Base-by-base conservation (phyloP, 23 tunicate genomes). In the Botrylloides violaceus region DNA sequence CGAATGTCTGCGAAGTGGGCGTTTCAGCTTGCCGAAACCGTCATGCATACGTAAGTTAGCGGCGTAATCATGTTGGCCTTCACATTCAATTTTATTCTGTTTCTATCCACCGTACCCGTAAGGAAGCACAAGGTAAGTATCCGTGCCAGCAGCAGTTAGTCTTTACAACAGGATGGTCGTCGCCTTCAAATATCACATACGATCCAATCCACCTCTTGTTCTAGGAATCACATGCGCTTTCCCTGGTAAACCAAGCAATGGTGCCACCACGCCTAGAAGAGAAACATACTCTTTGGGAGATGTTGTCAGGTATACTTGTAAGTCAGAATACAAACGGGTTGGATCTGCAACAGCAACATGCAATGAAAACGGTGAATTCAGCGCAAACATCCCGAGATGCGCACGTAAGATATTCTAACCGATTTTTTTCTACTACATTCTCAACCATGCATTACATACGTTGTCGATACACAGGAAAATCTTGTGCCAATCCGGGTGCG, bases 31-130 rank as follows among this genome's bases (percentile, higher is more conserved):
- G 24, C 74, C 64, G 5, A 32, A 49, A 32, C 81, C 81, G 25
- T 29, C 60, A 22, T 77, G 81, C 35, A 34, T 55, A 66, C 48
- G 81, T 77, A 31, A 33, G 81, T 49, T 27, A 27, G 3, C 26
- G 9, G 62, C 3, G 12, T 58, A 47, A 47, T 47, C 15, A n/a
- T n/a, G n/a, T n/a, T n/a, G n/a, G n/a, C n/a, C n/a, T n/a, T n/a
- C n/a, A n/a, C n/a, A n/a, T n/a, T n/a, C n/a, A n/a, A n/a, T n/a
- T n/a, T n/a, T n/a, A n/a, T n/a, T n/a, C n/a, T n/a, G n/a, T n/a
- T n/a, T n/a, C n/a, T n/a, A n/a, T n/a, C n/a, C n/a, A n/a, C n/a
- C n/a, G n/a, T n/a, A n/a, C n/a, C n/a, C n/a, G n/a, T n/a, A n/a
- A n/a, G n/a, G n/a, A n/a, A n/a, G n/a, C n/a, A n/a, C n/a, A n/a